Conservation (phyloP, 1,140 invertebrate species). For the Apis florea region DNA sequence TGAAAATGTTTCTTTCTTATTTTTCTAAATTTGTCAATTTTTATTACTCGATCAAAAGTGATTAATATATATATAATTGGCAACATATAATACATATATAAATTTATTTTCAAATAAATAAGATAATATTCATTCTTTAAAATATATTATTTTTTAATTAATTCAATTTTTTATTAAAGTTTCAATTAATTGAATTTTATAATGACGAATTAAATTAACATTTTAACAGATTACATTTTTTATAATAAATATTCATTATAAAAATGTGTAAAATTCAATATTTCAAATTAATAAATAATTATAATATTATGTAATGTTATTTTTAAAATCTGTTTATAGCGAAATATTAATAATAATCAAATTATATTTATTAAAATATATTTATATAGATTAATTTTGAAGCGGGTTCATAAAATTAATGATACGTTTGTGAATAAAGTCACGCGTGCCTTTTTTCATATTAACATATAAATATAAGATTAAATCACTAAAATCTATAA, state of each 20-base stretch:
- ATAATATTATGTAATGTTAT: no score
- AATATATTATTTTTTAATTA: not conserved
- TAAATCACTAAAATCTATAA: conserved; percentile 22
- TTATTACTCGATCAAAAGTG: not conserved
- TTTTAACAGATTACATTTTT: not conserved
- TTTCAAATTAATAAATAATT: no score
- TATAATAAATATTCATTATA: no score
- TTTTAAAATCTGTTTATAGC: fast-evolving
- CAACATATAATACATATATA: not conserved
- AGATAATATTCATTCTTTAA: not conserved
- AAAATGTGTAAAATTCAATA: no score
- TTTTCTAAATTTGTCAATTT: not conserved
- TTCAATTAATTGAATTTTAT: not conserved
- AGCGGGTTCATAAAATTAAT: not conserved
- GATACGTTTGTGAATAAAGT: not conserved
- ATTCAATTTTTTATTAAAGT: not conserved
- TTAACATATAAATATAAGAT: not conserved
- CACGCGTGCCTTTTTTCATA: conserved; percentile 3
- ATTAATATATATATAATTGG: not conserved
- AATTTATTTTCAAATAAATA: not conserved
- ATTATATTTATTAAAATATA: not conserved
- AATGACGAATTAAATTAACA: not conserved
- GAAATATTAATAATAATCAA: not conserved
- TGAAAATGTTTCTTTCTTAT: not conserved
- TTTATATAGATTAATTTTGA: not conserved